Evolutionary conservation across 2,888 invertebrate genomes (phyloP), one percentile per base, ranked within the genome.

Genomic region (Chrysolina oricalcia): DNA sequence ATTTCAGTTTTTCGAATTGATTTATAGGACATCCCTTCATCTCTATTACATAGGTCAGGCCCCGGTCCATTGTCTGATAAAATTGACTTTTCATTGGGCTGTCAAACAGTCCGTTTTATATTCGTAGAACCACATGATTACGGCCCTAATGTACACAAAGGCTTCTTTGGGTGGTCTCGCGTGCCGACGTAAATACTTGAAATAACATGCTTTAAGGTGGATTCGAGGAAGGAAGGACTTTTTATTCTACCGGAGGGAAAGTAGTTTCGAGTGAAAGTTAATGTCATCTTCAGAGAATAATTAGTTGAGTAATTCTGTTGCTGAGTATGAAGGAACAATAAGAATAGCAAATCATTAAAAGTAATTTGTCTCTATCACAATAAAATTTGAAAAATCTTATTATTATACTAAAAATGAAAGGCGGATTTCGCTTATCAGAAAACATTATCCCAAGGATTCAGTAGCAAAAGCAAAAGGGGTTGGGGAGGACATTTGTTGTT

Each of bases 81-180:
- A 73, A 76, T 72, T 69, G 71, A 74, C 76, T 73, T 76, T 74
- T 74, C 76, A 76, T 70, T 73, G 67, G 68, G 27, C 63, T 73
- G 76, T 70, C 76, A 68, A 64, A 71, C 46, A 48, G 41, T 41
- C 65, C 21, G 48, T 66, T 66, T 66, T 66, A 46, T 66, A 23
- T 66, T 66, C 23, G 59, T 59, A 59, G 66, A 66, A 50, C 64
- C 41, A 50, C 41, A 63, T 72, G 64, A 71, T 73, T 56, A 69
- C 41, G 62, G 70, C 65, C 43, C 73, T 63, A 66, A 73, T 62
- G 65, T 66, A 67, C 62, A 76, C 73, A 72, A 76, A 56, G 50
- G 48, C 62, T 67, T 67, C 65, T 73, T 71, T 74, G 76, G 76
- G 76, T 76, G 76, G 76, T 76, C 76, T 70, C 69, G 62, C 68